Percentiles rank a stretch among this genome's conserved stretches.
Evolutionary conservation across 2,797 vertebrate species (phyloP).

Genomic region (Cetoscarus ocellatus): DNA sequence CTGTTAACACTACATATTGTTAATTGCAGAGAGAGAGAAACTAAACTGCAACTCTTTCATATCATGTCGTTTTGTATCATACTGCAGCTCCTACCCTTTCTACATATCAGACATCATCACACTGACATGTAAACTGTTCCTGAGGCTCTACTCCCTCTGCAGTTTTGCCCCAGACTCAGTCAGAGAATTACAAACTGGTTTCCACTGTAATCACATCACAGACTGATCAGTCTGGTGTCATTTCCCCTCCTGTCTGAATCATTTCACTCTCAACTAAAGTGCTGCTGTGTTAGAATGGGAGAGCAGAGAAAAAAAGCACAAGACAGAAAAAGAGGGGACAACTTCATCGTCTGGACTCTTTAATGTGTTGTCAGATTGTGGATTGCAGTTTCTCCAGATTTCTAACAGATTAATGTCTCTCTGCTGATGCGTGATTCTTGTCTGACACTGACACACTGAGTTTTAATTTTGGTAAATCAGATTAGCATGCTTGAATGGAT

Average conservation of each 20-base stretch:
- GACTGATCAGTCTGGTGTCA: conserved; percentile 52
- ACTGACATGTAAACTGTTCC: conserved; percentile 6
- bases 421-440: conserved; percentile 17
- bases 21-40: too few species aligned
- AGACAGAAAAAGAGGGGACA: conserved; percentile 12
- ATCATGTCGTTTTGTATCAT: too few species aligned
- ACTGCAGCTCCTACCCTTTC: too few species aligned
- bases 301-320: conserved; percentile 14
- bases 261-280: conserved; percentile 59
- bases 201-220: conserved; percentile 61
- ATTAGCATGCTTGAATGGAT: conserved; percentile 21
- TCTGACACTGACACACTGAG: conserved; percentile 7
- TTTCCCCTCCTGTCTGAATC: conserved; percentile 60
- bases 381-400: neutral
- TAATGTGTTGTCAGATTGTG: neutral
- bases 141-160: neutral
- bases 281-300: conserved; percentile 22
- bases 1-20: too few species aligned
- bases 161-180: conserved; percentile 6
- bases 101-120: too few species aligned
- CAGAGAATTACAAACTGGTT: conserved; percentile 36
- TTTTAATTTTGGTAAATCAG: conserved; percentile 41
- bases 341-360: neutral
- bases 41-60: too few species aligned
- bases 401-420: neutral